Evolutionary conservation across 2,797 vertebrate genomes (phyloP).

Genomic region (Spatula clypeata): DNA sequence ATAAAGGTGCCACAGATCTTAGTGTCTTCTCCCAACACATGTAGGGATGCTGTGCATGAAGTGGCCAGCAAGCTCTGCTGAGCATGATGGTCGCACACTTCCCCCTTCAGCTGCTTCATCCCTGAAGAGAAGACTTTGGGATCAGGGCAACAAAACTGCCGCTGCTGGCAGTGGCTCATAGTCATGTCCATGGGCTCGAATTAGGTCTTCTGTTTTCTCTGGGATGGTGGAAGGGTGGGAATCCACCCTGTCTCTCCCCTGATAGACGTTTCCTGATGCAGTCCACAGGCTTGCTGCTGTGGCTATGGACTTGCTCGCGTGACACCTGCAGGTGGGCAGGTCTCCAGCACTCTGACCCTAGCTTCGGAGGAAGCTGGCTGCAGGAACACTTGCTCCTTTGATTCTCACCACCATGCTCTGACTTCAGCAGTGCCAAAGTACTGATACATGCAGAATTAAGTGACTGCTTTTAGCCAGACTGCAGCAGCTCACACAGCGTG

Average conservation of each 20-base stretch:
- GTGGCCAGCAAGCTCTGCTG: accelerated
- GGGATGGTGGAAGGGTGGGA: background rate
- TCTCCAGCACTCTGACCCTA: background rate
- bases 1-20: background rate
- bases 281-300: background rate
- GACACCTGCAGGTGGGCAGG: accelerated
- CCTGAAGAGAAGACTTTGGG: accelerated
- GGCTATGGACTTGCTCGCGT: background rate
- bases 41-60: background rate
- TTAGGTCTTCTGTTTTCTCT: background rate
- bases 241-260: background rate
- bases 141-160: background rate
- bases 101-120: background rate
- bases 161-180: accelerated
- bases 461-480: background rate
- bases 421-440: background rate
- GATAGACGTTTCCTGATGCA: accelerated
- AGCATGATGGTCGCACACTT: background rate
- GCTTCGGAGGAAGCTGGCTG: background rate
- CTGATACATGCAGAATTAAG: background rate
- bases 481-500: background rate
- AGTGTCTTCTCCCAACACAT: accelerated
- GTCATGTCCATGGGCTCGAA: background rate
- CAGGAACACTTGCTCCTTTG: background rate
- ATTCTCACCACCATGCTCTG: accelerated